phyloP scores from a whole-genome alignment of 2,113 vertebrate species.

The Heterocephalus glaber region DNA sequence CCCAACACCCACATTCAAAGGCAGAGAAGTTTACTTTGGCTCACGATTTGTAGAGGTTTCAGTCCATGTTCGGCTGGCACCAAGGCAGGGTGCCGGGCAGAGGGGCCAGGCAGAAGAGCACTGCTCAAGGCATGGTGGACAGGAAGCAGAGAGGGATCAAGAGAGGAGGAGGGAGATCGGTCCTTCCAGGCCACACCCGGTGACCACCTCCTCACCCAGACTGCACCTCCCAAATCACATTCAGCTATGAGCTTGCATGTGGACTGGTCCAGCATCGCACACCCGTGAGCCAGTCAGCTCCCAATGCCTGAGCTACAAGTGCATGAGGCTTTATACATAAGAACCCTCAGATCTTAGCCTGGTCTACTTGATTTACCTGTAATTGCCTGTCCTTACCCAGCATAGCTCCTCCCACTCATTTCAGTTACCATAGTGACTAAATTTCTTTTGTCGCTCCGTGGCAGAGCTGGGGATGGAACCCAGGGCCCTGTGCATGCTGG shows the following conservation, averaged over 20 bases:
- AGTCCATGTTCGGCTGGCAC: no score
- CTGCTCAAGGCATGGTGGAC: neutral
- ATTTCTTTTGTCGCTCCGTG: neutral
- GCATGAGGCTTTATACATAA: neutral
- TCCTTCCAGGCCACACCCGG: neutral
- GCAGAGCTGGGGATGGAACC: neutral
- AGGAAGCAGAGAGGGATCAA: neutral
- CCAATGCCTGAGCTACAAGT: neutral
- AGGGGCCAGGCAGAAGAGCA: neutral
- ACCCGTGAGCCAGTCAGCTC: neutral
- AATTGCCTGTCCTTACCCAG: rapidly evolving
- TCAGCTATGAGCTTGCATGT: neutral
- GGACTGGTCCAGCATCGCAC: neutral
- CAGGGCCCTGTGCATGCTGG: neutral
- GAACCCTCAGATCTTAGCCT: neutral
- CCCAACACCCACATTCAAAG: no score
- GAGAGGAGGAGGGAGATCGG: neutral
- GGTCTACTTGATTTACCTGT: rapidly evolving
- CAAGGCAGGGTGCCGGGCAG: neutral
- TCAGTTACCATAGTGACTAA: rapidly evolving
- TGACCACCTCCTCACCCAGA: neutral
- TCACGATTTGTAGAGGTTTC: no score
- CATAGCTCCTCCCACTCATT: rapidly evolving
- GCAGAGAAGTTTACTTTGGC: no score
- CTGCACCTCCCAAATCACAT: neutral